phyloP scores from a whole-genome alignment of 1,140 invertebrate species.

The Nasonia giraulti region DNA sequence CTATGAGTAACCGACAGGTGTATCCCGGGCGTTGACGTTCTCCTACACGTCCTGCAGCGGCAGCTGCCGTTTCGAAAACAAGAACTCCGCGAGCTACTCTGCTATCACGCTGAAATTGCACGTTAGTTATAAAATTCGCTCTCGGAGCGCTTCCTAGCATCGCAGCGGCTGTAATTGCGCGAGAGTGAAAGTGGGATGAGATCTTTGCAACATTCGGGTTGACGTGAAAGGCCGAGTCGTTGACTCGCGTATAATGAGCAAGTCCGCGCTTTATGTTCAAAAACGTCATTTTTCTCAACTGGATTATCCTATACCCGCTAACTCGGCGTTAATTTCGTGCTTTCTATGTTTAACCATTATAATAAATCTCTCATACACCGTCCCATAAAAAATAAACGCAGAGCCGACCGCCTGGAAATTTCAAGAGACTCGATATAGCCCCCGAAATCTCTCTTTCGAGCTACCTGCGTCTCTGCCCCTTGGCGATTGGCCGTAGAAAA shows the following conservation, averaged over 20 bases:
- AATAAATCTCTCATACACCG: too few species aligned
- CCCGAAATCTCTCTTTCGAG: too few species aligned
- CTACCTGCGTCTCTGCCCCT: background rate
- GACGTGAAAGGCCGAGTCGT: background rate
- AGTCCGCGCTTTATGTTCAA: background rate
- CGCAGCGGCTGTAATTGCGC: background rate
- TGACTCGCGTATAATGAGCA: background rate
- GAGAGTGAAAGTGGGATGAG: constrained; percentile 33
- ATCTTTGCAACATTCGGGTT: background rate
- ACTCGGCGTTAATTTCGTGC: too few species aligned
- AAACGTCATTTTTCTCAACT: background rate
- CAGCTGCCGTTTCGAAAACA: too few species aligned
- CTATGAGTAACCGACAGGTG: too few species aligned
- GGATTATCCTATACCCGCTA: background rate
- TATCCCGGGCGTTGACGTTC: too few species aligned
- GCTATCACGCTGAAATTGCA: background rate
- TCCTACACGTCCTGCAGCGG: too few species aligned
- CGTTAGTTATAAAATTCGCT: background rate
- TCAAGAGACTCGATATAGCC: too few species aligned
- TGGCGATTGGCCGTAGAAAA: background rate
- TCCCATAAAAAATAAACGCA: too few species aligned
- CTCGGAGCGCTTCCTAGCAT: background rate
- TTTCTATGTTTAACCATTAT: too few species aligned
- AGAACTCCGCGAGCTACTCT: too few species aligned
- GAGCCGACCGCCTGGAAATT: too few species aligned